These are phyloP conservation scores for Caerostris extrusa DNA, from an alignment of 1,140 invertebrate species.

Conservation along the genomic window DNA sequence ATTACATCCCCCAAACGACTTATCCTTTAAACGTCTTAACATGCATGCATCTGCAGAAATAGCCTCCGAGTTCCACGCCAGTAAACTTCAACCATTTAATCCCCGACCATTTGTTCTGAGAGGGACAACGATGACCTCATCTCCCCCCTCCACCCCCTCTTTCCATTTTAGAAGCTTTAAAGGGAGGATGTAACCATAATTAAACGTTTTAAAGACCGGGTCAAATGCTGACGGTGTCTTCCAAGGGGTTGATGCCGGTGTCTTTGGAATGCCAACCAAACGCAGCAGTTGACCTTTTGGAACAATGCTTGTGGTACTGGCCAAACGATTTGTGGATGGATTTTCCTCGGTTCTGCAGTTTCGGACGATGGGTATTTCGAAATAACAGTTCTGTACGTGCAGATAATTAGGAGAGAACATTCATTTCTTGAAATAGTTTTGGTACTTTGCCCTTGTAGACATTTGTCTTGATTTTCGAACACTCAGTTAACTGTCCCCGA, in stretches of 20 bases:
- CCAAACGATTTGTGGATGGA: not conserved
- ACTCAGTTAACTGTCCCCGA: not conserved
- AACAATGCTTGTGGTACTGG: not conserved
- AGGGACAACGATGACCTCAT: slow-evolving; percentile 20
- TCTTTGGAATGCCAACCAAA: not conserved
- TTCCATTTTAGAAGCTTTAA: not conserved
- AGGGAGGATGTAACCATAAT: slow-evolving; percentile 64
- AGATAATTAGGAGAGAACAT: not conserved
- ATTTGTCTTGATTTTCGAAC: no score
- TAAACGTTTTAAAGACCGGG: slow-evolving; percentile 61
- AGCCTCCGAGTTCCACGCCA: not conserved
- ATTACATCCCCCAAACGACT: slow-evolving; percentile 53
- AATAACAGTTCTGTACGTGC: not conserved
- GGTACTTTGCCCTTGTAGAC: not conserved
- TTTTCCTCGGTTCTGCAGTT: not conserved
- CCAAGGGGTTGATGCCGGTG: not conserved
- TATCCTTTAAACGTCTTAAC: slow-evolving; percentile 50
- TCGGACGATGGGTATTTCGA: not conserved
- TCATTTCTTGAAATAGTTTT: not conserved
- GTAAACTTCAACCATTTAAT: slow-evolving; percentile 25
- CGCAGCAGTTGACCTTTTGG: slow-evolving; percentile 3
- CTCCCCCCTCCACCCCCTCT: no score
- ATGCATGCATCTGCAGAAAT: slow-evolving; percentile 40
- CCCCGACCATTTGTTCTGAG: slow-evolving; percentile 26
- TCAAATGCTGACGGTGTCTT: slow-evolving; percentile 32